These are phyloP conservation scores for Sycobia sp. DNA, from an alignment of 1,140 invertebrate species.

Conservation along the genomic window DNA sequence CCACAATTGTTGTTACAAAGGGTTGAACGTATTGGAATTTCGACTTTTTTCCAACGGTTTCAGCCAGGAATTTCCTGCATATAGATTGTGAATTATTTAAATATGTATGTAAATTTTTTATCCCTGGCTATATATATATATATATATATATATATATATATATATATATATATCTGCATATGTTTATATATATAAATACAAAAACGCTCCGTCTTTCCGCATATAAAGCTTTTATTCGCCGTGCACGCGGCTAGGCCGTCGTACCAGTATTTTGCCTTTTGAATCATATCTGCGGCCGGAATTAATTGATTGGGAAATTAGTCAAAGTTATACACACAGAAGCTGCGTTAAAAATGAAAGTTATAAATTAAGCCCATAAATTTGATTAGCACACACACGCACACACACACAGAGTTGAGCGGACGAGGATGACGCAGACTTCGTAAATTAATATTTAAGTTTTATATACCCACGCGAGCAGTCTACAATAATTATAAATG, in stretches of 20 bases:
- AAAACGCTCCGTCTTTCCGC: too few relatives aligned
- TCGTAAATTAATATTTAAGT: too few relatives aligned
- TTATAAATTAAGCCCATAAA: constrained; percentile 11
- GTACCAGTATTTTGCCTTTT: background rate
- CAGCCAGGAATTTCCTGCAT: constrained; percentile 3
- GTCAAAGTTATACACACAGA: constrained; percentile 22
- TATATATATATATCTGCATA: constrained; percentile 20
- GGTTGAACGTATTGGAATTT: background rate
- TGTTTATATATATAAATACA: background rate
- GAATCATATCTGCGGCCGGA: constrained; percentile 13
- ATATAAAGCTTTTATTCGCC: background rate
- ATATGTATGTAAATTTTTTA: too few relatives aligned
- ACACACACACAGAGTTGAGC: too few relatives aligned
- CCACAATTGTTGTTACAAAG: background rate
- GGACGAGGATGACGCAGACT: too few relatives aligned
- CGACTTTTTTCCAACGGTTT: background rate
- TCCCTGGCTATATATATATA: too few relatives aligned
- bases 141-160: too few relatives aligned
- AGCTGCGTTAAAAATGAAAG: constrained; percentile 19
- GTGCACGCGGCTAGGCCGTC: background rate
- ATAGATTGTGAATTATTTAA: constrained; percentile 17
- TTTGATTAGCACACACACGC: too few relatives aligned
- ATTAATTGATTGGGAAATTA: constrained; percentile 30
- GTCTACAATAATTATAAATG: too few relatives aligned
- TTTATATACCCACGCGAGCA: too few relatives aligned